Evolutionary conservation across 2,797 vertebrate genomes (phyloP), one percentile per base, ranked within the genome.

Genomic region (Tapirus indicus): DNA sequence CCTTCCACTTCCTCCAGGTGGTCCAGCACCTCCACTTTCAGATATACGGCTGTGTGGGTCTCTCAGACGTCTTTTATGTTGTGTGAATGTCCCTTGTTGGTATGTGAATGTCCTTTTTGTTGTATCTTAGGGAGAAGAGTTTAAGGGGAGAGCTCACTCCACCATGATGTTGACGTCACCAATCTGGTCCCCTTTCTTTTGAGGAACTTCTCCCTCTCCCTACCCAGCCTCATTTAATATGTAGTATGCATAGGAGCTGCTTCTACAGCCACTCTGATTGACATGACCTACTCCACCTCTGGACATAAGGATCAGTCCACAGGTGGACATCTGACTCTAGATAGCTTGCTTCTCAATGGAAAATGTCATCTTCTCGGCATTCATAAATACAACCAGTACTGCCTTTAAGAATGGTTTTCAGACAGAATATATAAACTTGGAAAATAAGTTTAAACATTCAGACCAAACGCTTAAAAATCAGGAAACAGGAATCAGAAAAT

Each of bases 391-490:
- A 80, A 3, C 49, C 13, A 84, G 25, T 10, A 20, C 58, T 88
- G 69, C 62, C 49, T 64, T 32, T 84, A 79, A 84, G 44, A 88
- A 54, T 96, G 49, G 32, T 79, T 84, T 74, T 80, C 11, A 58
- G 35, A 62, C 87, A 71, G 72, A 62, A 79, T 56, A 41, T 32
- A 38, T 88, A 62, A 69, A 80, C 21, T 79, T 88, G 77, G 29
- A 21, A 91, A 95, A 60, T 69, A 75, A 91, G 77, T 93, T 75
- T 95, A 91, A 91, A 79, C 60, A 27, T 85, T 92, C 52, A 75
- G 58, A 69, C 35, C 78, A 72, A 93, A 72, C 49, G 18, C 64
- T 90, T 89, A 78, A 62, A 93, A 85, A 84, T 66, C 5, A 88
- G 85, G n/a, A 93, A 96, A 32, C 29, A 80, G 56, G 77, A 72